Evolutionary conservation across 2,797 vertebrate species (phyloP).

Genomic region (Microctenopoma steveboyesi): DNA sequence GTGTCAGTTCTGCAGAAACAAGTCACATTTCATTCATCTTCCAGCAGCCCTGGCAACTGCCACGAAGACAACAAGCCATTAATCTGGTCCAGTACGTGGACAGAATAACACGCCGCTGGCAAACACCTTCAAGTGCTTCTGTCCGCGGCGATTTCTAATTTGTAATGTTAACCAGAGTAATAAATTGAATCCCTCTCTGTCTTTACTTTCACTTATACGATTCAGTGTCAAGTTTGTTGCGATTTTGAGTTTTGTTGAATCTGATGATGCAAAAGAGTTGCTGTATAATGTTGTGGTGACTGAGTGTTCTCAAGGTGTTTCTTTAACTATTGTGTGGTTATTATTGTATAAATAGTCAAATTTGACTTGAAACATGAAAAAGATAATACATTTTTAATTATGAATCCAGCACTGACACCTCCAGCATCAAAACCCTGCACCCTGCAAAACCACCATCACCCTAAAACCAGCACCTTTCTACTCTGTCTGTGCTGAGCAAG

Average conservation of each 20-base stretch:
- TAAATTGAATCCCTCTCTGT: slow-evolving; percentile 12
- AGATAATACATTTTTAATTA: too few relatives aligned
- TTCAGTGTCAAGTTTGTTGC: not conserved
- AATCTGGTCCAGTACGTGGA: slow-evolving; percentile 52
- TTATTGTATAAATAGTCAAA: too few relatives aligned
- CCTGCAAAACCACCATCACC: not conserved
- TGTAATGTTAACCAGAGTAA: slow-evolving; percentile 22
- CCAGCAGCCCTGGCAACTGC: slow-evolving; percentile 55
- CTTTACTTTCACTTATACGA: slow-evolving; percentile 17
- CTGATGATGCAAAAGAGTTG: too few relatives aligned
- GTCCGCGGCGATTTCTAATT: slow-evolving; percentile 22
- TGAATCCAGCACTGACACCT: too few relatives aligned
- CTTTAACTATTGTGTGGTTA: too few relatives aligned
- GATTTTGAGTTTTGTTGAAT: too few relatives aligned
- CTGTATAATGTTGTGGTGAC: too few relatives aligned
- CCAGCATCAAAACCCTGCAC: not conserved
- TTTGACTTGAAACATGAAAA: too few relatives aligned
- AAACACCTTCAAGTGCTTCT: slow-evolving; percentile 36
- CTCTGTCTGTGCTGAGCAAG: not conserved
- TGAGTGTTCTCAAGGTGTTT: too few relatives aligned
- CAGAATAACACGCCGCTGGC: slow-evolving; percentile 43
- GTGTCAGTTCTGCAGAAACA: slow-evolving; percentile 38
- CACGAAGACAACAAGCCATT: slow-evolving; percentile 63
- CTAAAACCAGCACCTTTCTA: not conserved
- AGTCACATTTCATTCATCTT: slow-evolving; percentile 72